Conservation (phyloP, 2,113 vertebrate genomes). For the Entomyzon cyanotis region DNA sequence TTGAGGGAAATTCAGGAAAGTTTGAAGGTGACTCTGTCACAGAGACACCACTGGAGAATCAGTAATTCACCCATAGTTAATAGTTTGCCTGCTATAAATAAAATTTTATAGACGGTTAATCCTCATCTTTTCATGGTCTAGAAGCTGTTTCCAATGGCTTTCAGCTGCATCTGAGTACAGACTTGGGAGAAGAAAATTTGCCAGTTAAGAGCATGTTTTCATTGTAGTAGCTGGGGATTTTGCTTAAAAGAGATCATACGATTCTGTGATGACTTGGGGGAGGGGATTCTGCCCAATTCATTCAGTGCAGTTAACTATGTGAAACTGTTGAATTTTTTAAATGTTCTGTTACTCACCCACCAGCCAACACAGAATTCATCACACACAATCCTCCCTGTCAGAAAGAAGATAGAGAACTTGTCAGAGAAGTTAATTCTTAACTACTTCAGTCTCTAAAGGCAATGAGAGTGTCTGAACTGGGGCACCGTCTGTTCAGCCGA, state of each 20-base stretch:
- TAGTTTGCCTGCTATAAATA: not conserved
- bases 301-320: not conserved
- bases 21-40: not conserved
- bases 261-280: not conserved
- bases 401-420: not conserved
- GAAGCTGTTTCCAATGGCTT: not conserved
- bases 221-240: not conserved
- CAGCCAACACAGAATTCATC: not conserved
- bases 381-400: not conserved
- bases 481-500: not conserved
- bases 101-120: not conserved
- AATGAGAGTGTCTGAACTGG: not conserved
- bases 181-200: not conserved
- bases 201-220: not conserved
- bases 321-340: not conserved
- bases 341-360: not conserved
- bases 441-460: not conserved
- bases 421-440: not conserved
- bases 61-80: not conserved
- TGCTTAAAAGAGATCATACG: not conserved
- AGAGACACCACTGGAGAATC: not conserved
- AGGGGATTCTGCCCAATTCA: not conserved
- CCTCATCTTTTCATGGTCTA: not conserved
- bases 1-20: not conserved
- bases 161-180: not conserved